Percentiles rank a stretch among this genome's conserved stretches.
Evolutionary conservation across 2,113 vertebrate species (phyloP).

Genomic region (Halichoeres trimaculatus): DNA sequence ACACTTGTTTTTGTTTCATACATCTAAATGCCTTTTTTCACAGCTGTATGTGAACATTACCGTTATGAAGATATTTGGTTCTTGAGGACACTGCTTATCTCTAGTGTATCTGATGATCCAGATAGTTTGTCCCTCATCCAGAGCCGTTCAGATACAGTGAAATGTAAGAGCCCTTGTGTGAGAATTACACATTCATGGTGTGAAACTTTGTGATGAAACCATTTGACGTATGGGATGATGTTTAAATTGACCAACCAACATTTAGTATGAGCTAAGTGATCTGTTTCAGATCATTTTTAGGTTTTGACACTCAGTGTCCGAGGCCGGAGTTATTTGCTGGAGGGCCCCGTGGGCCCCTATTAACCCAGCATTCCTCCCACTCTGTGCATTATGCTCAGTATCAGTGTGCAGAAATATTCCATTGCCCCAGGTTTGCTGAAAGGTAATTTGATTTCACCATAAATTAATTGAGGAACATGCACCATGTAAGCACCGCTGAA

Average conservation of each 20-base stretch:
- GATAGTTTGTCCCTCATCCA: not conserved
- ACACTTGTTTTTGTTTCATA: slow-evolving; percentile 37
- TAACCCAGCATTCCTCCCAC: slow-evolving; percentile 1
- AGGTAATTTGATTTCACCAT: slow-evolving; percentile 20
- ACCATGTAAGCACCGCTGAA: slow-evolving; percentile 14
- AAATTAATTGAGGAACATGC: slow-evolving; percentile 21
- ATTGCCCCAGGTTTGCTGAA: slow-evolving; percentile 23
- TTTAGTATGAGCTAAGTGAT: not conserved
- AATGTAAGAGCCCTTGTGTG: slow-evolving; percentile 20
- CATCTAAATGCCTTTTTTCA: slow-evolving; percentile 55
- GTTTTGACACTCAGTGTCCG: not conserved
- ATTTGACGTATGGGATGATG: slow-evolving; percentile 28
- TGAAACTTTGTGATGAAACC: slow-evolving; percentile 32
- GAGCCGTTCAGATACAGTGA: slow-evolving; percentile 13
- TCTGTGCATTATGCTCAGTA: slow-evolving; percentile 12
- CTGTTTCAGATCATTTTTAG: not conserved
- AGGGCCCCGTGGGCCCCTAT: not conserved
- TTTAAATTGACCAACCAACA: slow-evolving; percentile 16
- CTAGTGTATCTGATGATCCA: slow-evolving; percentile 9
- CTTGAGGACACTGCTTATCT: slow-evolving; percentile 4
- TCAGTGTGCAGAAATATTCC: slow-evolving; percentile 7
- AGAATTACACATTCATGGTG: slow-evolving; percentile 32
- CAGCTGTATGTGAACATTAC: slow-evolving; percentile 29
- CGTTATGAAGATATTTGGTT: slow-evolving; percentile 12
- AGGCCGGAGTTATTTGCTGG: not conserved